Evolutionary conservation across 2,888 invertebrate genomes (phyloP), one percentile per base, ranked within the genome.

Genomic region (Melanophora roralis): DNA sequence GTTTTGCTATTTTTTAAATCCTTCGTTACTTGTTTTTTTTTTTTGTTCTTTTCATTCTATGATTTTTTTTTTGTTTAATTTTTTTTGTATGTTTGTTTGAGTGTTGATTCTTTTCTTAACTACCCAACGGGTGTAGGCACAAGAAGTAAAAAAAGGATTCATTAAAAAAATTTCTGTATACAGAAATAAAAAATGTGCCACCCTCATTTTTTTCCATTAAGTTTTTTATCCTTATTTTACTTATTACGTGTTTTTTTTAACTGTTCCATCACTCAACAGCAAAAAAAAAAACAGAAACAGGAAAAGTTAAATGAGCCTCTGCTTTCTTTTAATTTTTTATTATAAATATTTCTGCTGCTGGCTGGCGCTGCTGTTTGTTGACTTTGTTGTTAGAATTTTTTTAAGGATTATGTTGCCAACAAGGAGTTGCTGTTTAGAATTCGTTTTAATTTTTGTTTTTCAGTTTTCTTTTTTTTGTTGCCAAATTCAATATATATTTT

Each of bases 241-340:
- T 78, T 77, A 65, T 74, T 77, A 73, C 38, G 23, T 64, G 16
- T 38, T 23, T 45, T 64, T 45, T 65, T 57, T 47, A 47, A 57
- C 64, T 53, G 45, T 73, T 49, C 11, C 8, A 23, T 45, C 14
- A 51, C 14, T 64, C 12, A 51, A 16, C 8, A 5, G 19, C 32
- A 8, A 11, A 68, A 65, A 53, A 62, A 81, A 64, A 73, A 47
- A n/a, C n/a, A n/a, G n/a, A n/a, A n/a, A n/a, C n/a, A n/a, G n/a
- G n/a, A n/a, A n/a, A n/a, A 6, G 64, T 68, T 81, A 78, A 81
- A 75, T 78, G 81, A 75, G 78, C 75, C 75, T 81, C 78, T 64
- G 78, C 68, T 45, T 64, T 68, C 62, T 76, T 75, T 59, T 27
- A 49, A 74, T 43, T 60, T 71, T 51, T 49, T 78, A 72, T 80